Evolutionary conservation across 2,113 vertebrate genomes (phyloP).

Genomic region (Copsychus sechellarum): DNA sequence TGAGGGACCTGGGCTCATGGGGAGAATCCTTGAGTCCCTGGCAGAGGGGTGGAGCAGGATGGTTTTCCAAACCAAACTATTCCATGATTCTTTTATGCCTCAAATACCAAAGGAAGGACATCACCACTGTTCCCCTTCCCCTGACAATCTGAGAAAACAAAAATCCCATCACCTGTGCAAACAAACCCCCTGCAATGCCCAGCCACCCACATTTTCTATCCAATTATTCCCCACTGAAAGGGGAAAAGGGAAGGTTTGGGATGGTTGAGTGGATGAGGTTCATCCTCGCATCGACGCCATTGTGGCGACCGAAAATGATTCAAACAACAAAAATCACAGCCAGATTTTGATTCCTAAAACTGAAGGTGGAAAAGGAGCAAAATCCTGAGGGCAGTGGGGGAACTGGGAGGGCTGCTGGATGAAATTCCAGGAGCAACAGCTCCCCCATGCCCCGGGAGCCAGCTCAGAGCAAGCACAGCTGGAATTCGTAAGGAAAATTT

Average conservation of each 20-base stretch:
- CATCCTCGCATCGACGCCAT: accelerated
- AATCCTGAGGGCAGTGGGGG: background rate
- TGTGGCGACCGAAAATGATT: accelerated
- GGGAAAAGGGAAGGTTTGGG: background rate
- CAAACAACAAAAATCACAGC: background rate
- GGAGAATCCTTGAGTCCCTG: background rate
- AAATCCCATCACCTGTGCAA: background rate
- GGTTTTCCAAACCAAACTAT: background rate
- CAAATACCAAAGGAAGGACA: accelerated
- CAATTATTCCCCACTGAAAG: background rate
- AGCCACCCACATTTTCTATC: accelerated
- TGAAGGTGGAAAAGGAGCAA: background rate
- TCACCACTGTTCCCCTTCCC: background rate
- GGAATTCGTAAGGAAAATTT: background rate
- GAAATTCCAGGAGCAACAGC: background rate
- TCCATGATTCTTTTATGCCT: background rate
- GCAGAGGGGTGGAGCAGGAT: background rate
- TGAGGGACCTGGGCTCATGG: background rate
- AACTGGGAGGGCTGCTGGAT: background rate
- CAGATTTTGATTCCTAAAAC: background rate
- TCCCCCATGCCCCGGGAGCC: background rate
- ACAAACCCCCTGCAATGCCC: background rate
- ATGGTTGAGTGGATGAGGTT: background rate
- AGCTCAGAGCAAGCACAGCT: background rate
- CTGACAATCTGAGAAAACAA: background rate